These are phyloP conservation scores for Ethmia dodecea DNA, from an alignment of 2,888 invertebrate species.

Conservation along the genomic window DNA sequence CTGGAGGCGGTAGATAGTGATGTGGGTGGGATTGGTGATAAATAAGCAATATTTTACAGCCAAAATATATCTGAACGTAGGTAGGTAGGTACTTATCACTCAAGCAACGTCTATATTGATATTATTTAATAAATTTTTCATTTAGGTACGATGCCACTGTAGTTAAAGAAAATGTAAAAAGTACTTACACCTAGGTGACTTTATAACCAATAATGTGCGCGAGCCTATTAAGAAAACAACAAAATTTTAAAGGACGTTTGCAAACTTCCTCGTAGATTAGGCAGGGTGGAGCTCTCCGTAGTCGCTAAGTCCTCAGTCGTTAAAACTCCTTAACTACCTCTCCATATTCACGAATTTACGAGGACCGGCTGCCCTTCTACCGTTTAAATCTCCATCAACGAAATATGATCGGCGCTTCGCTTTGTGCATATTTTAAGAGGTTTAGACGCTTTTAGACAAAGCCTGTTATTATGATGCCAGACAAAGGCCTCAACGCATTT, in stretches of 20 bases:
- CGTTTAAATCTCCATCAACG: conserved; percentile 38
- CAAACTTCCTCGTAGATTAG: conserved; percentile 34
- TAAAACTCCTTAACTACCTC: conserved; percentile 49
- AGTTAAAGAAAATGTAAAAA: too few species aligned
- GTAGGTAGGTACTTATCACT: too few species aligned
- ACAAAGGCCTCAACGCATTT: conserved; percentile 3
- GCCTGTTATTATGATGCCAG: conserved; percentile 4
- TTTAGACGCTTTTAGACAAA: conserved; percentile 13
- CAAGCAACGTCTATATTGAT: too few species aligned
- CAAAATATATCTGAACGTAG: too few species aligned
- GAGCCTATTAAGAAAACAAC: conserved; percentile 8
- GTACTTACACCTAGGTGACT: too few species aligned
- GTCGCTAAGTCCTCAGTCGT: conserved; percentile 43
- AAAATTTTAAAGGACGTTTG: conserved; percentile 32
- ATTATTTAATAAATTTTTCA: too few species aligned
- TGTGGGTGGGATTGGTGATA: too few species aligned
- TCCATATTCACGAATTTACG: conserved; percentile 44
- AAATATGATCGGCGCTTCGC: conserved; percentile 30
- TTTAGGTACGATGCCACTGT: too few species aligned
- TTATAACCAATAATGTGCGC: background rate
- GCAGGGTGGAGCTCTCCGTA: conserved; percentile 26
- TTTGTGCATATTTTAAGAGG: conserved; percentile 25
- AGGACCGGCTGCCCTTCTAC: conserved; percentile 30
- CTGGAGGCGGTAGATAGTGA: too few species aligned
- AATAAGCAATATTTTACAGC: too few species aligned